Conservation (phyloP, 2,888 invertebrate species). For the Pristionchus japonicus region DNA sequence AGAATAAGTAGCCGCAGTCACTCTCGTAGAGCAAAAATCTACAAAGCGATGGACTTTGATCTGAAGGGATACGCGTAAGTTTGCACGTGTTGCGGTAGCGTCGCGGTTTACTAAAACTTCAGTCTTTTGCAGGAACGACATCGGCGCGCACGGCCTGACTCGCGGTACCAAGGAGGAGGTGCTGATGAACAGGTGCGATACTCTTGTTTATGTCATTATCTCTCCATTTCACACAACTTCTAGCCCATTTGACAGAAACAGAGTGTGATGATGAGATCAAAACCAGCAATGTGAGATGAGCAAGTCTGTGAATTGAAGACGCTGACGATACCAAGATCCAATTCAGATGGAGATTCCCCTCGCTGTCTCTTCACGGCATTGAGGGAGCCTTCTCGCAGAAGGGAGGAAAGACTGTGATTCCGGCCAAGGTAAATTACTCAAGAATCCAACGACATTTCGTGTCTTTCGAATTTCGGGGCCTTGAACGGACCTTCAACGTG, state of each 20-base stretch:
- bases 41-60: conserved; percentile 89
- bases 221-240: too few species aligned
- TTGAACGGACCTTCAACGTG: too few species aligned
- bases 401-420: conserved; percentile 86
- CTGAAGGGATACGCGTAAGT: conserved; percentile 76
- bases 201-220: too few species aligned
- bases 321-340: too few species aligned
- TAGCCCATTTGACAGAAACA: too few species aligned
- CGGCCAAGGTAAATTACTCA: conserved; percentile 66
- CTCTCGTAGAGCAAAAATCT: conserved; percentile 79
- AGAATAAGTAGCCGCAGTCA: conserved; percentile 84
- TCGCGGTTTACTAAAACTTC: too few species aligned
- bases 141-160: conserved; percentile 82
- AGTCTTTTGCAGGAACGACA: conserved; percentile 83
- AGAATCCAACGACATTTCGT: too few species aligned
- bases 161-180: conserved; percentile 84
- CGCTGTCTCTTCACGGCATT: conserved; percentile 93
- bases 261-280: too few species aligned
- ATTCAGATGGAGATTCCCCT: conserved; percentile 96
- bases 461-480: too few species aligned
- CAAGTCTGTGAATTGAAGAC: too few species aligned
- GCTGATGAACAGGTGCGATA: conserved; percentile 91
- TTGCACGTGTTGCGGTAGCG: not conserved
- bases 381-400: conserved; percentile 93
- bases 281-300: too few species aligned